These are phyloP conservation scores for Helicoverpa zea DNA, from an alignment of 1,140 invertebrate species.

Conservation along the genomic window DNA sequence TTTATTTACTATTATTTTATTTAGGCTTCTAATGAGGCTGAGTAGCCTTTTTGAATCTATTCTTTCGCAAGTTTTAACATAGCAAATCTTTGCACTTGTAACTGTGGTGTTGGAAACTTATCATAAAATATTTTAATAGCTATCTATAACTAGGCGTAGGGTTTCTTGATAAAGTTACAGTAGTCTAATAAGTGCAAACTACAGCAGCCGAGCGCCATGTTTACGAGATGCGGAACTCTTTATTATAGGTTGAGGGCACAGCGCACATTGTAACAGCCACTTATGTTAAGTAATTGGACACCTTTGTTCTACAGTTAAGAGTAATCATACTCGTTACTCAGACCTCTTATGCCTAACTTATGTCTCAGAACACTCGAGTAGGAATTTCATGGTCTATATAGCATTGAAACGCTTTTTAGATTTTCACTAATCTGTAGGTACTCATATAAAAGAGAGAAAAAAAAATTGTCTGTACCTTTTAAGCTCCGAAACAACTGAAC, in stretches of 20 bases:
- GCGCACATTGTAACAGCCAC: slow-evolving; percentile 5
- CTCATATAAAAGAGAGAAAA: no score
- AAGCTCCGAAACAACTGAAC: no score
- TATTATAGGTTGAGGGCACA: neutral
- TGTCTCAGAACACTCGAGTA: neutral
- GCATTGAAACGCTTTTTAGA: no score
- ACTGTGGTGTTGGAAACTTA: neutral
- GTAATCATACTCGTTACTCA: neutral
- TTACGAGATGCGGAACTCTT: slow-evolving; percentile 21
- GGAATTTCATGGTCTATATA: no score
- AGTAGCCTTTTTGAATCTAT: no score
- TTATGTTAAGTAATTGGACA: slow-evolving; percentile 20
- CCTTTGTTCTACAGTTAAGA: slow-evolving; percentile 8
- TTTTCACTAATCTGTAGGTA: no score
- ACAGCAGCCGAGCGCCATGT: neutral
- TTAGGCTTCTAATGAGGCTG: no score
- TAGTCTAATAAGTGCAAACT: neutral
- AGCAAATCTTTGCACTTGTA: no score
- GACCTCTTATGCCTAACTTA: neutral
- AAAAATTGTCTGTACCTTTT: no score
- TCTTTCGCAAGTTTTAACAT: no score
- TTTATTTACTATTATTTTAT: no score
- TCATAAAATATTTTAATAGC: slow-evolving; percentile 14
- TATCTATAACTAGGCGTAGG: slow-evolving; percentile 9
- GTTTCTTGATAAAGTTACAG: neutral